Base-by-base conservation (phyloP, 2,113 vertebrate species). In the Tupaia tana region DNA sequence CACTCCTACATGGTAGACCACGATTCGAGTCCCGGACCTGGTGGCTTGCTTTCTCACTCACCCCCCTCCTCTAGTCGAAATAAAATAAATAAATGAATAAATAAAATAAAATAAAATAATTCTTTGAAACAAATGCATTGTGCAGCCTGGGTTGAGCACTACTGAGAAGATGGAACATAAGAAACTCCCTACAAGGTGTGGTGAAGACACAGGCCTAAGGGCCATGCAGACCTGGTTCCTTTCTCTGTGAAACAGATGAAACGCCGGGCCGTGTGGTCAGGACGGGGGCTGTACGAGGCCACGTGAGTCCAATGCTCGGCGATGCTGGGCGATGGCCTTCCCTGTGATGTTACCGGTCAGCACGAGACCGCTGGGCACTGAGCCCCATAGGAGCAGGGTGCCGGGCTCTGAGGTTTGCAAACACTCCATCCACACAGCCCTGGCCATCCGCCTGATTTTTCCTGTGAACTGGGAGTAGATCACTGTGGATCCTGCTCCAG, bases 231-330 rank as follows among this genome's bases (percentile, higher is more conserved):
- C 2, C 2, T 20, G 25, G 29, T 16, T 58, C 52, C 78, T 69
- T 67, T 59, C 31, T 64, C 67, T 74, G n/a, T n/a, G n/a, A n/a
- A n/a, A n/a, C n/a, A n/a, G n/a, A n/a, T n/a, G n/a, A n/a, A n/a
- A n/a, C n/a, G n/a, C n/a, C n/a, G n/a, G 54, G 61, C 9, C 2
- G 29, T 2, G 22, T 16, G 54, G 66, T 63, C 66, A 1, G 11
- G 22, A 61, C 18, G 29, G 69, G 54, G 59, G 24, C 64, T 20
- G 19, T 75, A 20, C 0, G 25, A 86, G 18, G 34, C 4, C 6
- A 2, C 2, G 16, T 2, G 0, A n/a, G 54, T 2, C 16, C 24
- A 11, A 19, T 0, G 25, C 56, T 84, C 3, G 2, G 24, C 66
- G 11, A 14, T 25, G 27, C 34, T 3, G 2, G 1, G 6, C 61